These are phyloP conservation scores for Brachionus calyciflorus DNA, from an alignment of 1,140 invertebrate genomes.

Conservation along the genomic window DNA sequence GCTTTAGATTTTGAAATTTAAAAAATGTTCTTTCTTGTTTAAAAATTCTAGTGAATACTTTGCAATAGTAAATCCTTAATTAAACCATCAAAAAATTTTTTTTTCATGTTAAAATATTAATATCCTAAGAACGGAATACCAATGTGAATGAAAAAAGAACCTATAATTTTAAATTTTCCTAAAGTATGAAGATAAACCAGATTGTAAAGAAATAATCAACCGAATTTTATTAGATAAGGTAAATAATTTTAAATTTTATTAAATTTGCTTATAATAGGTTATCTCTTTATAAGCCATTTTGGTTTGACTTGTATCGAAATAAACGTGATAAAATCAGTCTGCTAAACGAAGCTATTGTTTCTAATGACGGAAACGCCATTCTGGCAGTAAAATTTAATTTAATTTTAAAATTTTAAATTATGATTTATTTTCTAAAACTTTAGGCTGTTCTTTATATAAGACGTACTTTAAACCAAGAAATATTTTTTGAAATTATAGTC, in stretches of 20 bases:
- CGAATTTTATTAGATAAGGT: slow-evolving; percentile 24
- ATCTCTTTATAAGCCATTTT: not conserved
- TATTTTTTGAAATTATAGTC: not conserved
- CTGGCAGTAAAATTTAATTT: slow-evolving; percentile 11
- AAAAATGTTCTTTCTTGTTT: too few relatives aligned
- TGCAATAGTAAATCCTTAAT: too few relatives aligned
- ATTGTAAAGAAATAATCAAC: not conserved
- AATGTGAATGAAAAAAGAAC: too few relatives aligned
- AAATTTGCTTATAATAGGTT: not conserved
- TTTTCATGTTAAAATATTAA: too few relatives aligned
- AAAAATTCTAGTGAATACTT: too few relatives aligned
- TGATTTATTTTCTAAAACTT: not conserved
- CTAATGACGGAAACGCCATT: slow-evolving; percentile 10
- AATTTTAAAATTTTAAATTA: not conserved
- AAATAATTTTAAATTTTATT: not conserved
- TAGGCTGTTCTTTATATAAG: not conserved
- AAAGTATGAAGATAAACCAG: slow-evolving; percentile 4
- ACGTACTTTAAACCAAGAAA: not conserved
- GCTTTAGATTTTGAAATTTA: too few relatives aligned
- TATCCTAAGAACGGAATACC: too few relatives aligned
- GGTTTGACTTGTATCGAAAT: slow-evolving; percentile 35
- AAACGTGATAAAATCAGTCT: slow-evolving; percentile 36
- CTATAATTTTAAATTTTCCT: not conserved
- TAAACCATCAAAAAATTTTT: too few relatives aligned
- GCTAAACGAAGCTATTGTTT: not conserved